Percentiles rank a stretch among this genome's conserved stretches.
Conservation (phyloP, 2,113 vertebrate species). For the Corythoichthys intestinalis region DNA sequence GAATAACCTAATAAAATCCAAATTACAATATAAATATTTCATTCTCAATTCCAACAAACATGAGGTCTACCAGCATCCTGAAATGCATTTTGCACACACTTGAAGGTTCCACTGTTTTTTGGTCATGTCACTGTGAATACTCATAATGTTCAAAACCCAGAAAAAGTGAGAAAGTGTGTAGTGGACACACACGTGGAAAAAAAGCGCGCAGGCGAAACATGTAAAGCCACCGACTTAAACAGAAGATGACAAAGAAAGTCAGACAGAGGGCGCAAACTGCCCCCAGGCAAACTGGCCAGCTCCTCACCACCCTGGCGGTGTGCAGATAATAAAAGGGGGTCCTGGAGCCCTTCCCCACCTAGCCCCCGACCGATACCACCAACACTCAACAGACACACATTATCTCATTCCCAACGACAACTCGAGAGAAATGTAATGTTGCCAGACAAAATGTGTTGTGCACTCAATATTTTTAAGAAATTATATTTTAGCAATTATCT, state of each 20-base stretch:
- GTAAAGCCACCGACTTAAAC: constrained; percentile 35
- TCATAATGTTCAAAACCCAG: constrained; percentile 1
- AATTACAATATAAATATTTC: no score
- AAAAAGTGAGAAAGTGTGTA: constrained; percentile 4
- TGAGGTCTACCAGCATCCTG: not conserved
- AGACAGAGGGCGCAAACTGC: constrained; percentile 66
- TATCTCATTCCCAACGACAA: constrained; percentile 73
- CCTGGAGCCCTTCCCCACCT: constrained; percentile 42
- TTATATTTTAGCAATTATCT: not conserved
- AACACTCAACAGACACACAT: not conserved
- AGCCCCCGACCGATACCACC: not conserved
- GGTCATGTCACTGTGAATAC: constrained; percentile 17
- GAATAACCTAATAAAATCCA: no score
- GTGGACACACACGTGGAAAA: constrained; percentile 9
- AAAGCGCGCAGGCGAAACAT: constrained; percentile 20
- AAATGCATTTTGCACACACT: not conserved
- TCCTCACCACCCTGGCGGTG: constrained; percentile 67
- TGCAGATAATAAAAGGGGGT: constrained; percentile 42
- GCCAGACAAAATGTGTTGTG: constrained; percentile 41
- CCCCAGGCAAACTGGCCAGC: constrained; percentile 76
- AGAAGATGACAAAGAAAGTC: constrained; percentile 51
- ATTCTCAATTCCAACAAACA: not conserved
- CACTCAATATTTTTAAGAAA: constrained; percentile 58
- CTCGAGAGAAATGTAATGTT: constrained; percentile 56
- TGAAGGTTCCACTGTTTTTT: not conserved